A percentile compares a stretch with the other conserved stretches of the same genome.
These are phyloP conservation scores for Brachionus manjavacas DNA, from an alignment of 1,140 invertebrate genomes.

Conservation along the genomic window DNA sequence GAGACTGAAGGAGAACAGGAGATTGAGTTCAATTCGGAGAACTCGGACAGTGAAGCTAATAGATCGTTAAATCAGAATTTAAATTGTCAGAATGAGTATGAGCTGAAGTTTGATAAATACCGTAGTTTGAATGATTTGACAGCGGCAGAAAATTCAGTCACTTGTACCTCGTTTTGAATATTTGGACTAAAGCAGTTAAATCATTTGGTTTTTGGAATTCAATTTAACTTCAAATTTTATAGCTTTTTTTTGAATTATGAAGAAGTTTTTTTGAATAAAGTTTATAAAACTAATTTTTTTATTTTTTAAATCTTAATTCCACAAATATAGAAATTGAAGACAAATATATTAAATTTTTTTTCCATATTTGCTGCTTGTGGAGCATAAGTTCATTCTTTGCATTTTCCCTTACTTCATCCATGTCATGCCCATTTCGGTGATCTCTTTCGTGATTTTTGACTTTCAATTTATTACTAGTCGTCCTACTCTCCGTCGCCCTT, in stretches of 20 bases:
- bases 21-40: conserved; percentile 7
- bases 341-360: too few species aligned
- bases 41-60: neutral
- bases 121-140: neutral
- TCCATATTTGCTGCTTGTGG: too few species aligned
- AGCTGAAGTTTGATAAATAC: conserved; percentile 20
- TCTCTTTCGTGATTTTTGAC: too few species aligned
- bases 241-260: neutral
- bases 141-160: neutral
- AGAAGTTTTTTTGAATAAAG: neutral
- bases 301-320: neutral
- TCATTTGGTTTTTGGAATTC: neutral
- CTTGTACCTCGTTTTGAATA: conserved; percentile 12
- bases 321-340: too few species aligned
- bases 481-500: too few species aligned
- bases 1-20: conserved; percentile 15
- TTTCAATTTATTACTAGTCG: too few species aligned
- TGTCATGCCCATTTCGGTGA: too few species aligned
- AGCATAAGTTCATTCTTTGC: too few species aligned
- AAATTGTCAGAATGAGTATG: conserved; percentile 20
- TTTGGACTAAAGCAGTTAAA: neutral
- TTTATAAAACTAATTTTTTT: neutral
- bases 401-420: too few species aligned
- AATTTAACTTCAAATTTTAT: neutral
- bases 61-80: neutral